Evolutionary conservation across 2,888 invertebrate genomes (phyloP).

Genomic region (Archips xylosteana): DNA sequence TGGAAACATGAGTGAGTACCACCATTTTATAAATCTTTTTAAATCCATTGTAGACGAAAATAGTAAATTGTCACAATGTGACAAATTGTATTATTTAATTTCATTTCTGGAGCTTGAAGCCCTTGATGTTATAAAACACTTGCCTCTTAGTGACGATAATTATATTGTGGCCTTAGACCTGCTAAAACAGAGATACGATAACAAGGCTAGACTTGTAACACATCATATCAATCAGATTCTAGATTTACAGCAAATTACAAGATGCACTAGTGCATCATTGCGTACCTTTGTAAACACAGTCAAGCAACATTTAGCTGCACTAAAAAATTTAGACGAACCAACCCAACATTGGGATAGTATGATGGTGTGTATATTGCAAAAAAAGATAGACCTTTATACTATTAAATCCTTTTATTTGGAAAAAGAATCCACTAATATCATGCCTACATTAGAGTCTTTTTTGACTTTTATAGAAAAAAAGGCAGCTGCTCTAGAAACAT

Average conservation of each 20-base stretch:
- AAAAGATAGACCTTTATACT: too few species aligned
- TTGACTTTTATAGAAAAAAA: too few species aligned
- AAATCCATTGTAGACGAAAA: not conserved
- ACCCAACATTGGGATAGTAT: too few species aligned
- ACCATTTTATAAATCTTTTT: not conserved
- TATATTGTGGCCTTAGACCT: not conserved
- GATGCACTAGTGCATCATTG: not conserved
- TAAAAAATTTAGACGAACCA: slow-evolving; percentile 23
- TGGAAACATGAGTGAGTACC: slow-evolving; percentile 1
- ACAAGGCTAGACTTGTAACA: not conserved
- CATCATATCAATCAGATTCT: not conserved
- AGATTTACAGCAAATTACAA: not conserved
- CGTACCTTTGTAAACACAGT: not conserved
- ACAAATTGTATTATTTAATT: slow-evolving; percentile 4
- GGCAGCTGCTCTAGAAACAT: not conserved
- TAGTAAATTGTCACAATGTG: not conserved
- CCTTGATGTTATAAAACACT: slow-evolving; percentile 4
- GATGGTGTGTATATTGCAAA: too few species aligned
- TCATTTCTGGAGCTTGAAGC: not conserved
- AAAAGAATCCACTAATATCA: too few species aligned
- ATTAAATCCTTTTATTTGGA: too few species aligned
- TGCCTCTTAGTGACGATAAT: not conserved
- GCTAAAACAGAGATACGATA: not conserved
- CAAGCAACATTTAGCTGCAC: slow-evolving; percentile 18
- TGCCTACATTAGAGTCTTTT: too few species aligned